phyloP scores from a whole-genome alignment of 2,113 vertebrate genomes.

The Verasper variegatus region DNA sequence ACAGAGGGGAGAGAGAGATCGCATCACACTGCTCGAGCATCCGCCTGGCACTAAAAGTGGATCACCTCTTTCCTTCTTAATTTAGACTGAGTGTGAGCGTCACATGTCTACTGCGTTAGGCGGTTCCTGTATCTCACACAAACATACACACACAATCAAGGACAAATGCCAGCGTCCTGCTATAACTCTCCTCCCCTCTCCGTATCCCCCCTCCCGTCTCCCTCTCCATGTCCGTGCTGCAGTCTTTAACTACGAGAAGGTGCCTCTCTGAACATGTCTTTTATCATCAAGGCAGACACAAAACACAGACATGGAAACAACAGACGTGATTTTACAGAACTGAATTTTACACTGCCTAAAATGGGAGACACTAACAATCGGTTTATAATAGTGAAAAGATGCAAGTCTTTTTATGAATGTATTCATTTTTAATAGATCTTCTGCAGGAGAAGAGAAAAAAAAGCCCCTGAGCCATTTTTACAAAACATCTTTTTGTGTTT shows the following conservation, averaged over 20 bases:
- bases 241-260: conserved; percentile 37
- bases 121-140: conserved; percentile 37
- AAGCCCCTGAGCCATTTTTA: neutral
- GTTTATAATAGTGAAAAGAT: neutral
- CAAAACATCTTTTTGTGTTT: neutral
- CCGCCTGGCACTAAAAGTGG: conserved; percentile 50
- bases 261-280: neutral
- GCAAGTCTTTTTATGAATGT: neutral
- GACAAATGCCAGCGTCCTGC: conserved; percentile 68
- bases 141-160: conserved; percentile 45
- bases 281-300: neutral
- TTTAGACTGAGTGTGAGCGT: conserved; percentile 58
- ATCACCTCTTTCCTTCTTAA: conserved; percentile 56
- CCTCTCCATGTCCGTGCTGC: conserved; percentile 34
- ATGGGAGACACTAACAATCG: neutral
- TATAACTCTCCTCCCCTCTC: conserved; percentile 51
- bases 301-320: neutral
- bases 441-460: too few relatives aligned
- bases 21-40: conserved; percentile 42
- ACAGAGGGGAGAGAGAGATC: conserved; percentile 28
- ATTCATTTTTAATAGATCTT: conserved; percentile 1
- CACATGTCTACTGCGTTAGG: conserved; percentile 67
- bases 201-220: neutral
- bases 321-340: neutral
- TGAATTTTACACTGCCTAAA: neutral